Evolutionary conservation across 2,888 invertebrate species (phyloP), one percentile per base, ranked within the genome.

Genomic region (Acrobasis repandana): DNA sequence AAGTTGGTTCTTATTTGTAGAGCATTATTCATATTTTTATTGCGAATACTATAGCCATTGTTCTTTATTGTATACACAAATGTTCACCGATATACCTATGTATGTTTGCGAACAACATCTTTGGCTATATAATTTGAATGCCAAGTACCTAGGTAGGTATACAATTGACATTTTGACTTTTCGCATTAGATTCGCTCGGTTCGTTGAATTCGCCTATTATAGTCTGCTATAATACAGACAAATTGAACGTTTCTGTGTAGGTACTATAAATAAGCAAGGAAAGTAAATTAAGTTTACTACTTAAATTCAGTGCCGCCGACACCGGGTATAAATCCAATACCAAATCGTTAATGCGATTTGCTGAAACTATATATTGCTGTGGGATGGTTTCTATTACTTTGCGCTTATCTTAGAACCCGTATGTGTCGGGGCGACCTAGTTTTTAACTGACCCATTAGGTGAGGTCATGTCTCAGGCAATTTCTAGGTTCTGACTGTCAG

Each of bases 401-500:
- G 16, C 47, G 33, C n/a, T 15, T 16, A 47, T 58, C 20, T 51
- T 43, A 11, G 15, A 18, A 18, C 38, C 58, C 38, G 46, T 14
- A 46, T 46, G 46, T 49, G 15, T 72, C 64, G 70, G 62, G 65
- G 66, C 70, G 76, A 72, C 79, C 82, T 73, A 80, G 71, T 77
- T 82, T 54, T 70, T 69, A 64, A 63, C 60, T 65, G 73, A 73
- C 71, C 62, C 72, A 80, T 83, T 80, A 77, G 74, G 74, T 81
- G 84, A 83, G 79, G 81, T 85, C 83, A 82, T 68, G 68, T 74
- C 71, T 73, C 62, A 75, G 78, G 78, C 70, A 64, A 72, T 73
- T 74, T 76, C 76, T 79, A 76, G 78, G 72, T 76, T 75, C 70
- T 72, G 73, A 75, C 74, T 71, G 78, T 72, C 86, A 84, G 87